Evolutionary conservation across 1,140 invertebrate species (phyloP).

Genomic region (Aradophagus sp.): DNA sequence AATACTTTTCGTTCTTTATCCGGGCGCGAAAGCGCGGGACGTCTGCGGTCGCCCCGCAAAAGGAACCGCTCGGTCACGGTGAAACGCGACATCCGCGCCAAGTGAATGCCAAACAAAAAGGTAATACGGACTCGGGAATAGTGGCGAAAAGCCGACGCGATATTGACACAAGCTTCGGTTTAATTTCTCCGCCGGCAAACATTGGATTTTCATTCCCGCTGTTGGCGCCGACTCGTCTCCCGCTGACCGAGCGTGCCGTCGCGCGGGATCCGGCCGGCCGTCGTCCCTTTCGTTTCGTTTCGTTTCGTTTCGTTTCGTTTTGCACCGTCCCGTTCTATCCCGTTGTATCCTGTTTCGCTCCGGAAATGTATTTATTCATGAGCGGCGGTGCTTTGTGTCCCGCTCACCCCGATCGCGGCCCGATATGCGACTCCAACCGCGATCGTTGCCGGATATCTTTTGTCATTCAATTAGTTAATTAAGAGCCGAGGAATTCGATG

Average conservation of each 20-base stretch:
- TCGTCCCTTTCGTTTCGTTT: constrained; percentile 44
- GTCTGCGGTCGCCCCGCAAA: constrained; percentile 37
- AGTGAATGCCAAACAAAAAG: constrained; percentile 59
- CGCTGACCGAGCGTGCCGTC: constrained; percentile 45
- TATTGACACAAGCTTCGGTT: constrained; percentile 74
- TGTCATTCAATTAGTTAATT: constrained; percentile 49
- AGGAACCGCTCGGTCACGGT: constrained; percentile 15
- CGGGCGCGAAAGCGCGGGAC: constrained; percentile 19
- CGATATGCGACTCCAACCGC: background rate
- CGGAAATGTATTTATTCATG: constrained; percentile 51
- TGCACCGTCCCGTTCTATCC: constrained; percentile 21
- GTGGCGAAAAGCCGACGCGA: constrained; percentile 69
- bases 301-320: constrained; percentile 27
- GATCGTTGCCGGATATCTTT: constrained; percentile 35
- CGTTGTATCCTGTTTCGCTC: too few species aligned
- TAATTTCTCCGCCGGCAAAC: constrained; percentile 72
- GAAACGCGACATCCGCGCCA: constrained; percentile 53
- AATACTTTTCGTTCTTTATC: constrained; percentile 36
- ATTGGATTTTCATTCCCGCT: constrained; percentile 67
- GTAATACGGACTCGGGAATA: constrained; percentile 60
- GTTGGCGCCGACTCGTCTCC: constrained; percentile 37
- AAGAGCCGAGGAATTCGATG: constrained; percentile 13
- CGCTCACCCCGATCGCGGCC: too few species aligned
- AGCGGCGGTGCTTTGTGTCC: constrained; percentile 5
- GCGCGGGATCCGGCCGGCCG: constrained; percentile 24